A percentile compares a stretch with the other conserved stretches of the same genome.
Evolutionary conservation across 2,113 vertebrate species (phyloP).

Genomic region (Alexandromys fortis): DNA sequence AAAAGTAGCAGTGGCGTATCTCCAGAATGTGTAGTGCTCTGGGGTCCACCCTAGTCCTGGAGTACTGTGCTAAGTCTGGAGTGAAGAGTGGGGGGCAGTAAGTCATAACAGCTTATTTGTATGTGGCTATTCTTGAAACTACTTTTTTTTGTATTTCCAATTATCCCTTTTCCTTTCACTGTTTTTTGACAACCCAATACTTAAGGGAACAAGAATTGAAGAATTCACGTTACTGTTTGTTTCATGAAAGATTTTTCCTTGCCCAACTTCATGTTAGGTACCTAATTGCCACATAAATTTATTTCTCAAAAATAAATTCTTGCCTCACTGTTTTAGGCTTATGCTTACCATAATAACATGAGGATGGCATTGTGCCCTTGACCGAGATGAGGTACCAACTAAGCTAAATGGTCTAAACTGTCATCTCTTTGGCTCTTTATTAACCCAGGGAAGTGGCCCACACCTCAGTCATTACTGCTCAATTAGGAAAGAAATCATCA

Average conservation of each 20-base stretch:
- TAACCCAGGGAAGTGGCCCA: conserved; percentile 29
- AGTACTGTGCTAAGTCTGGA: neutral
- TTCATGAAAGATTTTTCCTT: conserved; percentile 12
- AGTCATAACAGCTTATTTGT: neutral
- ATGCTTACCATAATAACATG: conserved; percentile 40
- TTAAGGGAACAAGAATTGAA: neutral
- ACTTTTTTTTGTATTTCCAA: neutral
- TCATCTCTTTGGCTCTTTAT: conserved; percentile 51
- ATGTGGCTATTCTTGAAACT: neutral
- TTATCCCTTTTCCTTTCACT: neutral
- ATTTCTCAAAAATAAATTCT: conserved; percentile 33
- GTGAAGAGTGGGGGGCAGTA: fast-evolving
- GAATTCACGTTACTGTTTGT: neutral
- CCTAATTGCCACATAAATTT: conserved; percentile 45
- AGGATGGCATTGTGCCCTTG: conserved; percentile 45
- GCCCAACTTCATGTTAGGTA: neutral
- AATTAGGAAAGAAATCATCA: conserved; percentile 70
- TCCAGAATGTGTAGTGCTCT: neutral
- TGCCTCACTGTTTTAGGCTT: conserved; percentile 23
- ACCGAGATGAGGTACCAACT: conserved; percentile 33
- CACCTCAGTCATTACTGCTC: conserved; percentile 67
- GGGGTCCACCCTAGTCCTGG: neutral
- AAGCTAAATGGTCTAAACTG: conserved; percentile 46
- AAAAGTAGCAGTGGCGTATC: neutral
- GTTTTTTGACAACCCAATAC: neutral